Conservation (phyloP, 2,797 vertebrate species). For the Pseudopleuronectes americanus region DNA sequence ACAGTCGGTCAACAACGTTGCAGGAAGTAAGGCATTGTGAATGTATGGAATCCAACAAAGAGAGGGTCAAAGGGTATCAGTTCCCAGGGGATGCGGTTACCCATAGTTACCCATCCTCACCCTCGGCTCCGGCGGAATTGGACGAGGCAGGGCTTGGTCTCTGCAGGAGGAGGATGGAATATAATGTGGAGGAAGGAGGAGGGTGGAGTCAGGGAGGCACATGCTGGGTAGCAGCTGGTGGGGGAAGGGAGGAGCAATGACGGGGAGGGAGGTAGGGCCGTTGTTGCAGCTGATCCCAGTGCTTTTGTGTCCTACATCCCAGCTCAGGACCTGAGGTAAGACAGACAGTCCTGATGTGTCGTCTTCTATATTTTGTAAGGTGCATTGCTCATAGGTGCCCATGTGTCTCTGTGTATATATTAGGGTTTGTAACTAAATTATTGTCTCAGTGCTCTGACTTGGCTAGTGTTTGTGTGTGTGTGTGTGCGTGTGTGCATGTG, state of each 20-base stretch:
- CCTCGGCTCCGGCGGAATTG: constrained; percentile 50
- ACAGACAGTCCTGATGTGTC: constrained; percentile 24
- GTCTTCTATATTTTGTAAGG: constrained; percentile 41
- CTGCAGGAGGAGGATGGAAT: constrained; percentile 64
- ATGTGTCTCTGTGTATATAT: constrained; percentile 4
- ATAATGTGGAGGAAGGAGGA: constrained; percentile 47
- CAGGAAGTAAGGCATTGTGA: constrained; percentile 19
- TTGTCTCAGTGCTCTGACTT: constrained; percentile 3
- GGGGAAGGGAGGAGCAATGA: constrained; percentile 72
- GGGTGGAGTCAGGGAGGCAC: constrained; percentile 65
- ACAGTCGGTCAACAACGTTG: constrained; percentile 5
- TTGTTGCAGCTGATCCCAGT: constrained; percentile 56
- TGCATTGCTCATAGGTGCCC: constrained; percentile 8
- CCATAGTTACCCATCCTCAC: constrained; percentile 73
- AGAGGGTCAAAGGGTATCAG: constrained; percentile 73
- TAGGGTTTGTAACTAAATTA: constrained; percentile 6
- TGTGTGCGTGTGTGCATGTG: neutral
- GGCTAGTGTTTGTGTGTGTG: constrained; percentile 11
- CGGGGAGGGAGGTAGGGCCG: constrained; percentile 20
- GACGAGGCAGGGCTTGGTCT: constrained; percentile 46
- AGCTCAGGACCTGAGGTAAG: constrained; percentile 72
- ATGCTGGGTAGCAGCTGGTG: constrained; percentile 69
- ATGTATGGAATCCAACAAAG: constrained; percentile 61
- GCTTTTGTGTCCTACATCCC: constrained; percentile 59
- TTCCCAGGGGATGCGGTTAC: constrained; percentile 77